Percentiles rank a stretch among this genome's conserved stretches.
Conservation (phyloP, 2,797 vertebrate genomes). For the Onychomys torridus region DNA sequence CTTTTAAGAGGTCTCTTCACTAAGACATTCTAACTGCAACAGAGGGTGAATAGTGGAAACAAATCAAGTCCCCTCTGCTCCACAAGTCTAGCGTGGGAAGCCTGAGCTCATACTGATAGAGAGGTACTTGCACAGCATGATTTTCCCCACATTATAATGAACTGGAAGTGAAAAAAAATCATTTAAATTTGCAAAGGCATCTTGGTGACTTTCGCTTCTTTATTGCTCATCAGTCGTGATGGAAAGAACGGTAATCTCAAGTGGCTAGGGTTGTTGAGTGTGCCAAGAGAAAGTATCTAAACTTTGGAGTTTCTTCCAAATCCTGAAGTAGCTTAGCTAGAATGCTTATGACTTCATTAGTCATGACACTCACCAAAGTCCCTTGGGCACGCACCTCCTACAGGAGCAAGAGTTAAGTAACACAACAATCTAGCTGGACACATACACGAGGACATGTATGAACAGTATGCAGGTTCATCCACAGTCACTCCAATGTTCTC, state of each 20-base stretch:
- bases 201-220: conserved; percentile 1
- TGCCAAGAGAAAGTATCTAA: not conserved
- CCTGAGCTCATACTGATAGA: not conserved
- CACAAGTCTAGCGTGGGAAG: not conserved
- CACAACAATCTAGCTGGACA: not conserved
- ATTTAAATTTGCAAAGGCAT: not conserved
- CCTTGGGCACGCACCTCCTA: not conserved
- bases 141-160: not conserved
- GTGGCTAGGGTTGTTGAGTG: not conserved
- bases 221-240: not conserved
- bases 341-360: not conserved
- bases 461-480: not conserved
- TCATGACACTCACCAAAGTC: not conserved
- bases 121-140: not conserved
- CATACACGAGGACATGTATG: conserved; percentile 1
- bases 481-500: not conserved
- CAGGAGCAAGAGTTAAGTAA: conserved; percentile 22
- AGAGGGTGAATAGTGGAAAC: not conserved
- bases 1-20: not conserved
- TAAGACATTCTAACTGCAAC: not conserved
- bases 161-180: not conserved
- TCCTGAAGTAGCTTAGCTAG: not conserved
- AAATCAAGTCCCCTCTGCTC: not conserved
- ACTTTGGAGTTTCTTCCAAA: not conserved
- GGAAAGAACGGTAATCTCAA: not conserved